phyloP scores from a whole-genome alignment of 2,113 vertebrate genomes.

The Meleagris gallopavo region DNA sequence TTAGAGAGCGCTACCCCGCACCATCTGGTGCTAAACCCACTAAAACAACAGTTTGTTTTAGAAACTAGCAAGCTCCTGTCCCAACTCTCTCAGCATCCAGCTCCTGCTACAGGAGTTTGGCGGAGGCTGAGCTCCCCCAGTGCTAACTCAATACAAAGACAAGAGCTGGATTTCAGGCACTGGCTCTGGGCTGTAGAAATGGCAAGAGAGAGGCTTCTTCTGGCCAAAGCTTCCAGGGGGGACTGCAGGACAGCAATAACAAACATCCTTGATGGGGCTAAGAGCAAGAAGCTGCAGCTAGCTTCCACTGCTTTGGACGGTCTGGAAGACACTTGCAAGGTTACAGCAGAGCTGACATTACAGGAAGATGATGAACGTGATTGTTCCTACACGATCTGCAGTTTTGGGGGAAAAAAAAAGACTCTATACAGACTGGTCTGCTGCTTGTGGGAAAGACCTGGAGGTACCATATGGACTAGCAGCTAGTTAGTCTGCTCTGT shows the following conservation, averaged over 20 bases:
- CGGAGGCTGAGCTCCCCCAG: neutral
- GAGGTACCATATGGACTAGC: neutral
- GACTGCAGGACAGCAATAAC: neutral
- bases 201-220: neutral
- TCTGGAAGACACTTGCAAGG: neutral
- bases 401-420: neutral
- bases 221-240: neutral
- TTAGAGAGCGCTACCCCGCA: neutral
- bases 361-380: neutral
- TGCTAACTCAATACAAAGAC: neutral
- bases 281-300: neutral
- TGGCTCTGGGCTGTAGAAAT: neutral
- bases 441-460: neutral
- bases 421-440: neutral
- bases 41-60: neutral
- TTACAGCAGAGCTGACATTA: neutral
- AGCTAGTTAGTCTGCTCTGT: neutral
- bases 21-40: neutral
- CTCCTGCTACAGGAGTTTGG: neutral
- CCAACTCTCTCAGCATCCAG: neutral
- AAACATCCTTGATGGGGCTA: accelerated
- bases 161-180: neutral
- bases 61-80: neutral
- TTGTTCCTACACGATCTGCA: neutral
- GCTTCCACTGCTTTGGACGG: neutral